Base-by-base conservation (phyloP, 2,888 invertebrate species). In the Phragmatobia fuliginosa region DNA sequence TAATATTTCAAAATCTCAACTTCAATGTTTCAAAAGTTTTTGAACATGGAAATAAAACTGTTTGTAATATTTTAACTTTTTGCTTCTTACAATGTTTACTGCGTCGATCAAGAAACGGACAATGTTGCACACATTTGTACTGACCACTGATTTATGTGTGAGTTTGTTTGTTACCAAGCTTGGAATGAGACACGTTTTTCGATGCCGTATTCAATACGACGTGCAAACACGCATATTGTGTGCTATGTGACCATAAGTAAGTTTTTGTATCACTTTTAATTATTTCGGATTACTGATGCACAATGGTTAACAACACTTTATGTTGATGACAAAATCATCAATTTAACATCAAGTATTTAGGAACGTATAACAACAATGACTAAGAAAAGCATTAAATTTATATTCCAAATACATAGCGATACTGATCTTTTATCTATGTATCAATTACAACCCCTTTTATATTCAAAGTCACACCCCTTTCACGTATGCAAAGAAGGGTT, bases 391-490 rank as follows among this genome's bases (percentile, higher is more conserved):
- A 49, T n/a, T 49, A 49, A 49, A 49, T n/a, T n/a, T n/a, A 49
- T 3, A n/a, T n/a, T n/a, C n/a, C 3, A 21, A 21, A 11, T 11
- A 49, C 49, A 49, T 49, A n/a, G 21, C 25, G n/a, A 5, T 11
- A 49, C 0, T 14, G 1, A 56, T 28, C 14, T 14, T 3, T 25
- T 28, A 14, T 56, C 5, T 56, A 56, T 14, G 10, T 28, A 56
- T 33, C n/a, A 45, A 61, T 33, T 28, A 28, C 25, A 11, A 67
- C 63, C 67, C 66, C 64, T 68, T 73, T 61, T 74, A 75, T 45
- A 71, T 66, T 32, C 67, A 62, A 62, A 66, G 67, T 71, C 67
- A 52, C 59, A 68, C 67, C 71, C 67, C 68, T 74, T 70, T 61
- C 36, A 49, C 60, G 64, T 73, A 71, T 68, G 69, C 62, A 62